These are phyloP conservation scores for Phyllotis vaccarum DNA, from an alignment of 2,797 vertebrate genomes.

Conservation along the genomic window DNA sequence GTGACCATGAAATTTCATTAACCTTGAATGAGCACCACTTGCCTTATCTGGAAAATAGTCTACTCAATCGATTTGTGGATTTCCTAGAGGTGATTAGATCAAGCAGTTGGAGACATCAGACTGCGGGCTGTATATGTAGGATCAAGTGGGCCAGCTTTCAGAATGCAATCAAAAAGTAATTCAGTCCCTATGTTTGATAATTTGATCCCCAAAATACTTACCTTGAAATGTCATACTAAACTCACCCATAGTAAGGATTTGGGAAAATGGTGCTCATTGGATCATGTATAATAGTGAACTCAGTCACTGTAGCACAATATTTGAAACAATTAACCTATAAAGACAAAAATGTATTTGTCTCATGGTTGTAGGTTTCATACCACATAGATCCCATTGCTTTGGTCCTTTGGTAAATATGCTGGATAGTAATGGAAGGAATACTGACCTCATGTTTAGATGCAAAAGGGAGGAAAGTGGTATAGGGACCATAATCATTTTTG, in stretches of 20 bases:
- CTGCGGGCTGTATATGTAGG: background rate
- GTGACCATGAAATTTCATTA: slow-evolving; percentile 68
- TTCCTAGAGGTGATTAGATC: slow-evolving; percentile 47
- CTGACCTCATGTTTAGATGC: background rate
- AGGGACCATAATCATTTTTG: background rate
- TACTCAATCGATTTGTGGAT: slow-evolving; percentile 4
- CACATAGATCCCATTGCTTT: background rate
- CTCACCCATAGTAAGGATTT: background rate
- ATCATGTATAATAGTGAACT: background rate
- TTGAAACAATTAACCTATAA: background rate
- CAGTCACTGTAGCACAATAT: background rate
- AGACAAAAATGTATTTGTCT: background rate
- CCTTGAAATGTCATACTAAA: slow-evolving; percentile 24
- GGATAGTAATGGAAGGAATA: too few species aligned
- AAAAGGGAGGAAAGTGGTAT: background rate
- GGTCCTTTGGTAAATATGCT: background rate
- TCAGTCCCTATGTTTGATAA: background rate
- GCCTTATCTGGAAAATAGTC: slow-evolving; percentile 45
- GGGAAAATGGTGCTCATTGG: background rate
- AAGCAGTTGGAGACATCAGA: background rate
- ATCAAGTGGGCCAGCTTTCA: slow-evolving; percentile 4
- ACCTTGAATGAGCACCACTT: slow-evolving; percentile 39
- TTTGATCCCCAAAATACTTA: slow-evolving; percentile 11
- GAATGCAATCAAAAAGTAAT: slow-evolving; percentile 40
- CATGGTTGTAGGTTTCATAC: background rate